These are phyloP conservation scores for Microtus californicus DNA, from an alignment of 2,797 vertebrate species.

Conservation along the genomic window DNA sequence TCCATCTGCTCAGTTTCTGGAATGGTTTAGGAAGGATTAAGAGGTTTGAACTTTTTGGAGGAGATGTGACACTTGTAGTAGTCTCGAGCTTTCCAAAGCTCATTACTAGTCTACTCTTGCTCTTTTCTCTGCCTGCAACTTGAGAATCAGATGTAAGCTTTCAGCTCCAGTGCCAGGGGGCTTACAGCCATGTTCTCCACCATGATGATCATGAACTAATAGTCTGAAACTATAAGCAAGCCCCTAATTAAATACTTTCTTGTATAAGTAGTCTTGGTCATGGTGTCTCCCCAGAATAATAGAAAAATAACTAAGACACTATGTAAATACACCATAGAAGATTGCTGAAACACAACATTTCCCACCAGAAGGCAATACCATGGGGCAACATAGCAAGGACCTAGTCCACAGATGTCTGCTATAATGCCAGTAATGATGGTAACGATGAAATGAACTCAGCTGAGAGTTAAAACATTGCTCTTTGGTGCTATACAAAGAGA, in stretches of 20 bases:
- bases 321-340: constrained; percentile 68
- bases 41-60: too few species aligned
- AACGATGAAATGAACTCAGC: constrained; percentile 74
- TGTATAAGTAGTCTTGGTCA: neutral
- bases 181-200: neutral
- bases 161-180: neutral
- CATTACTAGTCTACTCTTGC: neutral
- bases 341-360: neutral
- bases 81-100: neutral
- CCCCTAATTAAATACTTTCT: neutral
- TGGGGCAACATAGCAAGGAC: constrained; percentile 20
- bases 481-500: constrained; percentile 77
- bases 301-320: neutral
- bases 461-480: constrained; percentile 63
- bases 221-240: neutral
- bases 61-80: neutral
- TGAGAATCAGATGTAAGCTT: neutral
- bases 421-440: constrained; percentile 67
- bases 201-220: neutral
- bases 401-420: constrained; percentile 62
- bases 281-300: neutral
- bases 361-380: constrained; percentile 13
- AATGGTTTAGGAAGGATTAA: neutral
- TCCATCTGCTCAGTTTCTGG: neutral
- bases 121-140: too few species aligned